Evolutionary conservation across 2,113 vertebrate species (phyloP), one percentile per base, ranked within the genome.

Genomic region (Macquaria australasica): DNA sequence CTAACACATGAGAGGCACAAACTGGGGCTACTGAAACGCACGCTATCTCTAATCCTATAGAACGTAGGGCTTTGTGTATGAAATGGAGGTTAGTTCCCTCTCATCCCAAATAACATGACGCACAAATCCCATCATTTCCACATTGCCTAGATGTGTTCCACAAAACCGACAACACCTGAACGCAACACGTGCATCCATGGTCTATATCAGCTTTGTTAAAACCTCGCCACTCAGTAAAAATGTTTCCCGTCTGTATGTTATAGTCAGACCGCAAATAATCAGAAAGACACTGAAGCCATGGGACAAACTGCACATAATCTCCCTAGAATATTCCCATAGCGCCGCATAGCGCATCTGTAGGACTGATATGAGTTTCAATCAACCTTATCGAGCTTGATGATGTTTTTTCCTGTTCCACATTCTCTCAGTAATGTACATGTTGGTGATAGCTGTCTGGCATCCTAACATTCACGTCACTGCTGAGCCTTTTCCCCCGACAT

Each of bases 131-230:
- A 82, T 18, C 3, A 6, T 48, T 23, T 53, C 45, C 31, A 73
- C 59, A 63, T 56, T 48, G 67, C 45, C 34, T 55, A 7, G 53
- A n/a, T 25, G 12, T 69, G 4, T 60, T 14, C 8, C 28, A 63
- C 21, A 56, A 73, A 70, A 50, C 48, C 55, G 73, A 77, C 56
- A 50, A 34, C 63, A 77, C 77, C 9, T 75, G 75, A 88, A 89
- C 51, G 86, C 75, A 77, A 55, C 85, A 79, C 60, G 15, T 31
- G 51, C 63, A 64, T 50, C 50, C 21, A 11, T 9, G 48, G 60
- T 41, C 10, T 62, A 0, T 18, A 41, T 41, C 6, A n/a, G 20
- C 77, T 16, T 25, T 16, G 31, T 12, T 43, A 21, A 43, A 60
- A 20, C 55, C 43, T 25, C 5, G n/a, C 23, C 34, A 18, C 50